phyloP scores from a whole-genome alignment of 1,140 invertebrate genomes.

The Camponotus floridanus region DNA sequence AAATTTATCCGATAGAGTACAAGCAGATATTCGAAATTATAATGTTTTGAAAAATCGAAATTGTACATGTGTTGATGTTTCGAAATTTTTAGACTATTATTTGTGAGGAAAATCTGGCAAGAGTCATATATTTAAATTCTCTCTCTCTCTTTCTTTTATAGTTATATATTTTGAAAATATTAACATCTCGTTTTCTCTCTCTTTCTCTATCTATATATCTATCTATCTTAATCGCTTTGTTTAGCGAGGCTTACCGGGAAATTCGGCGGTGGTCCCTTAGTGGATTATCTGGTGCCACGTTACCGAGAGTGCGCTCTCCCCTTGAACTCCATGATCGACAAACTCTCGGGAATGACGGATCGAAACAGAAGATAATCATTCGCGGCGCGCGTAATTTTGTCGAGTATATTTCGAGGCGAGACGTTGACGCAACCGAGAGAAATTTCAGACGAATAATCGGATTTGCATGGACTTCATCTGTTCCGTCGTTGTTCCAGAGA shows the following conservation, averaged over 20 bases:
- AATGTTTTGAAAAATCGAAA: no score
- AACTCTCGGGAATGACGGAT: slow-evolving; percentile 47
- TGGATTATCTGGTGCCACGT: slow-evolving; percentile 42
- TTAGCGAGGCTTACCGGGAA: slow-evolving; percentile 29
- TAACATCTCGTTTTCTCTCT: background rate
- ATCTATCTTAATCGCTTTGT: slow-evolving; percentile 33
- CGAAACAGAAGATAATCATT: slow-evolving; percentile 70
- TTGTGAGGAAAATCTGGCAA: no score
- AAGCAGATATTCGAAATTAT: no score
- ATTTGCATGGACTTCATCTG: slow-evolving; percentile 56
- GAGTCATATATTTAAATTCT: no score
- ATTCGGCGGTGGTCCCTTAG: slow-evolving; percentile 22
- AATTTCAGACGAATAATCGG: slow-evolving; percentile 52
- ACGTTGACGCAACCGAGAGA: background rate
- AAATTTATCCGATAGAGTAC: no score
- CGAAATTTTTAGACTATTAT: no score
- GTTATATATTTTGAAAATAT: no score
- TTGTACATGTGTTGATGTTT: no score
- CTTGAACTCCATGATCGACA: background rate
- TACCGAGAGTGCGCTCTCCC: background rate
- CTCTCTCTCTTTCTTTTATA: no score
- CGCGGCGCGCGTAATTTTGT: slow-evolving; percentile 67
- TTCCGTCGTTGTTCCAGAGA: slow-evolving; percentile 25
- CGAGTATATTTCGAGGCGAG: slow-evolving; percentile 31
- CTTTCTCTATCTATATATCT: background rate